Evolutionary conservation across 2,113 vertebrate species (phyloP).

Genomic region (Ameiurus melas): DNA sequence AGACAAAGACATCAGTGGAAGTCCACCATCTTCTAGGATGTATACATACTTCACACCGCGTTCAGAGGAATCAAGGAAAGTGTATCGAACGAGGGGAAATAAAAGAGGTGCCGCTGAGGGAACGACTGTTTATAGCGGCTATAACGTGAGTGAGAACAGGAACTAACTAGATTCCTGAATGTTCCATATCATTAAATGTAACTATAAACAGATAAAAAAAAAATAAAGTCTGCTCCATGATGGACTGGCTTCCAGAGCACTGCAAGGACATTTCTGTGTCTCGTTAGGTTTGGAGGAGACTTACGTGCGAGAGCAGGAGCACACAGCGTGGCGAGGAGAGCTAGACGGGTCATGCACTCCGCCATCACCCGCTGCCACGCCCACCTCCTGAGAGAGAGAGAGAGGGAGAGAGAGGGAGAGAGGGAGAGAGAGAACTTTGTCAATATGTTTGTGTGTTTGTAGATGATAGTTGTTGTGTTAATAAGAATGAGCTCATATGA

Average conservation of each 20-base stretch:
- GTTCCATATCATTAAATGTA: background rate
- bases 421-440: background rate
- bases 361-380: constrained; percentile 16
- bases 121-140: background rate
- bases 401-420: background rate
- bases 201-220: background rate
- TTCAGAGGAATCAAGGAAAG: background rate
- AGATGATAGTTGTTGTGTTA: background rate
- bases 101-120: background rate
- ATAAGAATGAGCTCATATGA: background rate
- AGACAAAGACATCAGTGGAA: background rate
- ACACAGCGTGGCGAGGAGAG: constrained; percentile 36
- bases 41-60: background rate
- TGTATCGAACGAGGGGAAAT: background rate
- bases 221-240: background rate
- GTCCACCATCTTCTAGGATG: background rate
- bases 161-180: background rate
- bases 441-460: background rate
- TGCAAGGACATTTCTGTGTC: too few relatives aligned
- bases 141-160: background rate
- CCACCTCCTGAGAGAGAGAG: constrained; percentile 19
- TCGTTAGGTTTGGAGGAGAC: background rate
- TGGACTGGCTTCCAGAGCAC: background rate
- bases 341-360: constrained; percentile 28
- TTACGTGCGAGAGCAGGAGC: constrained; percentile 48